Base-by-base conservation (phyloP, 2,888 invertebrate genomes). In the Pyrrhosoma nymphula region DNA sequence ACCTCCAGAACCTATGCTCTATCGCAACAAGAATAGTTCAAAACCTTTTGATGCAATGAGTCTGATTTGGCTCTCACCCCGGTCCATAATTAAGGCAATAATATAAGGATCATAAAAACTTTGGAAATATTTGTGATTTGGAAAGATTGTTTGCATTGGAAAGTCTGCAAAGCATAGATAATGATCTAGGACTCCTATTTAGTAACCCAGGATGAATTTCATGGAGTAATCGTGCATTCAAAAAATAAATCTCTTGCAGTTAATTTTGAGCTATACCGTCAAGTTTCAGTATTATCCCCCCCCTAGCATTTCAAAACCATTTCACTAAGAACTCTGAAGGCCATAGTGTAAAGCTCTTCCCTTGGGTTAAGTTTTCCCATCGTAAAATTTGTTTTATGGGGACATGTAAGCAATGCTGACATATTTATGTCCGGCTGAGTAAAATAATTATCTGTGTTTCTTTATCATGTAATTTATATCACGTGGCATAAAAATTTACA, bases 361-460 rank as follows among this genome's bases (percentile, higher is more conserved):
- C 35, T 69, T 69, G n/a, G 26, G 3, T n/a, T 35, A 82, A 16
- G 12, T 82, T 35, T 82, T 82, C 35, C 1, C 12, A 16, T 35
- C 82, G 0, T 14, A 35, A 35, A 95, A 75, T 95, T 60, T 90
- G 23, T 20, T 30, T 55, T 39, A 26, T 95, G 82, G 95, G 82
- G 82, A 95, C 82, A 75, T 75, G 56, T 95, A 75, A 95, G 75
- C 63, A 82, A 47, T 60, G 60, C 69, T 75, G 69, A 91, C 91
- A 56, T 91, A 91, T 56, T 89, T 89, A 56, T 89, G 56, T 89
- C 56, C 55, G 55, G 55, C n/a, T n/a, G 6, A n/a, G 20, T 23
- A 20, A 55, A 89, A n/a, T 89, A n/a, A 47, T 47, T 18, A 88
- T 35, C n/a, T n/a, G 23, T 89, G 10, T 89, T 89, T 89, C 47